Percentiles rank a stretch among this genome's conserved stretches.
phyloP scores from a whole-genome alignment of 1,140 invertebrate species.

The Scaptomyza pallida region DNA sequence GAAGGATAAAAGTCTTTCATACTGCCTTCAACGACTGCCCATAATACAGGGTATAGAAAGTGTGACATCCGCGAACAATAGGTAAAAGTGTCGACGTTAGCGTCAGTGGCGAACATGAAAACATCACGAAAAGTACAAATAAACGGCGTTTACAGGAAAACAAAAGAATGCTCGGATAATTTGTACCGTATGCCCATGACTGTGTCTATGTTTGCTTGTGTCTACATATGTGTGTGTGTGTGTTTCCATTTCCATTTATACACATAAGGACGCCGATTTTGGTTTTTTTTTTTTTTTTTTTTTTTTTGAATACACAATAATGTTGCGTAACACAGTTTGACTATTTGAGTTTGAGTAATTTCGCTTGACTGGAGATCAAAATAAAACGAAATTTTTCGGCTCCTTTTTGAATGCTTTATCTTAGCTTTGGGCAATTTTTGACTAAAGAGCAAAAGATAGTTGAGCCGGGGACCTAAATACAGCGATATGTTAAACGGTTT shows the following conservation, averaged over 20 bases:
- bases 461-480: not conserved
- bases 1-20: not conserved
- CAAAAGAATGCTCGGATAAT: conserved; percentile 44
- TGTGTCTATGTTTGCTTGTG: not conserved
- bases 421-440: not conserved
- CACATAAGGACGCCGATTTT: not conserved
- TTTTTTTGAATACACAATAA: not conserved
- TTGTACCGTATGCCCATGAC: conserved; percentile 27
- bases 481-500: too few species aligned
- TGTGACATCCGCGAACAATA: conserved; percentile 34
- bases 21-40: not conserved
- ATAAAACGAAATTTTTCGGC: not conserved
- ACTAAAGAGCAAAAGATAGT: not conserved
- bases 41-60: conserved; percentile 19
- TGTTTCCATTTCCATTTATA: not conserved
- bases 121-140: conserved; percentile 36
- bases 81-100: conserved; percentile 3
- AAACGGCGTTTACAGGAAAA: conserved; percentile 36
- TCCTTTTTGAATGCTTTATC: not conserved
- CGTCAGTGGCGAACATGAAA: conserved; percentile 30
- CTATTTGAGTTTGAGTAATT: too few species aligned
- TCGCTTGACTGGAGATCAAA: not conserved
- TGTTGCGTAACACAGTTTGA: not conserved
- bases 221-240: not conserved
- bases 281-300: too few species aligned